These are phyloP conservation scores for Amitus sp. DNA, from an alignment of 2,888 invertebrate species.

Conservation along the genomic window DNA sequence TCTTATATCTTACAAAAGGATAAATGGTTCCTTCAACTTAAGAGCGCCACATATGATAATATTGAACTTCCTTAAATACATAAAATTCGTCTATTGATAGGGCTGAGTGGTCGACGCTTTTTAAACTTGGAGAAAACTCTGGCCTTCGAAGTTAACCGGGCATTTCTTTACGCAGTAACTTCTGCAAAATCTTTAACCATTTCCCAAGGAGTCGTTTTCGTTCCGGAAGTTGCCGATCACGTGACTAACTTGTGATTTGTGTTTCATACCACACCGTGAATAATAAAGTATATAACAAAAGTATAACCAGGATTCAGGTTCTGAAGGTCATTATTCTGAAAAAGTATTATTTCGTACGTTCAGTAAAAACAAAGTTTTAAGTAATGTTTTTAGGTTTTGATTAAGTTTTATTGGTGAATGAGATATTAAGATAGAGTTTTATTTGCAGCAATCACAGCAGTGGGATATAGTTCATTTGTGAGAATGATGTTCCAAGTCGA, in stretches of 20 bases:
- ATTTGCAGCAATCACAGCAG: conserved; percentile 13
- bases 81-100: background rate
- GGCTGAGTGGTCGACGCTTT: conserved; percentile 3
- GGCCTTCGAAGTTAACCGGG: conserved; percentile 17
- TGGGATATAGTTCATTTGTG: conserved; percentile 10
- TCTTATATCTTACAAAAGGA: too few relatives aligned
- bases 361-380: too few relatives aligned
- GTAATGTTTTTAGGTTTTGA: too few relatives aligned
- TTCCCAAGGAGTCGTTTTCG: conserved; percentile 1
- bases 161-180: conserved; percentile 17
- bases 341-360: too few relatives aligned
- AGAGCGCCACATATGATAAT: too few relatives aligned
- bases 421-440: conserved; percentile 1
- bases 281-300: too few relatives aligned
- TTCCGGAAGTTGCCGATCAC: background rate
- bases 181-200: background rate
- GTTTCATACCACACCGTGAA: background rate
- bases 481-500: conserved; percentile 14
- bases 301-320: too few relatives aligned
- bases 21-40: too few relatives aligned
- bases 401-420: too few relatives aligned
- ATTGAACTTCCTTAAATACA: too few relatives aligned
- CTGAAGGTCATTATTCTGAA: too few relatives aligned
- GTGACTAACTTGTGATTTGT: background rate
- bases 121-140: background rate